Conservation (phyloP, 2,113 vertebrate species). For the Lepus americanus region DNA sequence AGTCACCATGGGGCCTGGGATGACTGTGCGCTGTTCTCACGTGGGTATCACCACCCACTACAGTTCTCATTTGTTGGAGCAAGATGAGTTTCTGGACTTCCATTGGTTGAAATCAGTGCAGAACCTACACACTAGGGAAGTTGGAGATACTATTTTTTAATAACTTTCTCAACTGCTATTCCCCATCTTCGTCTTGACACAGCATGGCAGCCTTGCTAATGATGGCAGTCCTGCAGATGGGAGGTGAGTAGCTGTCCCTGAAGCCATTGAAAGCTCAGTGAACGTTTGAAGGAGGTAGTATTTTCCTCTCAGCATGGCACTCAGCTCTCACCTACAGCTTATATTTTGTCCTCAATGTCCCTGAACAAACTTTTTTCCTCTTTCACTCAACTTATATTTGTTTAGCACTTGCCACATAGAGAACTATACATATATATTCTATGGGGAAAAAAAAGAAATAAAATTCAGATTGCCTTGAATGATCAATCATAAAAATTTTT, state of each 20-base stretch:
- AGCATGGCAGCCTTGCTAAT: not conserved
- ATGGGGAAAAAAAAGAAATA: slow-evolving; percentile 3
- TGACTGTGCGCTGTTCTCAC: not conserved
- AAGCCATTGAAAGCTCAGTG: slow-evolving; percentile 6
- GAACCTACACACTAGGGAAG: not conserved
- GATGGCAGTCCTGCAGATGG: not conserved
- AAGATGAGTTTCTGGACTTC: slow-evolving; percentile 41
- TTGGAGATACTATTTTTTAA: slow-evolving; percentile 28
- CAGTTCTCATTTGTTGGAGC: not conserved
- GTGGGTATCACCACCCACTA: not conserved
- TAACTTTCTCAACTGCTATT: not conserved
- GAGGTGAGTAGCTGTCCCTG: not conserved
- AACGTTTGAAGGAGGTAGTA: not conserved
- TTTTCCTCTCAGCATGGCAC: slow-evolving; percentile 10
- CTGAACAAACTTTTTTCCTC: not conserved
- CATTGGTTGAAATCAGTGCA: slow-evolving; percentile 38
- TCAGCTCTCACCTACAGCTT: slow-evolving; percentile 12
- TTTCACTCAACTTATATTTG: slow-evolving; percentile 55
- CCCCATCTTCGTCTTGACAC: slow-evolving; percentile 3
- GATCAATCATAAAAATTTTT: not conserved
- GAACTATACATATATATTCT: not conserved
- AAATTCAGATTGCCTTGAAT: slow-evolving; percentile 37
- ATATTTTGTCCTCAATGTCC: not conserved
- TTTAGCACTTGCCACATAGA: not conserved
- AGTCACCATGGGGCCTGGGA: not conserved